A percentile compares a stretch with the other conserved stretches of the same genome.
phyloP scores from a whole-genome alignment of 2,797 vertebrate species.

The Mustela erminea region DNA sequence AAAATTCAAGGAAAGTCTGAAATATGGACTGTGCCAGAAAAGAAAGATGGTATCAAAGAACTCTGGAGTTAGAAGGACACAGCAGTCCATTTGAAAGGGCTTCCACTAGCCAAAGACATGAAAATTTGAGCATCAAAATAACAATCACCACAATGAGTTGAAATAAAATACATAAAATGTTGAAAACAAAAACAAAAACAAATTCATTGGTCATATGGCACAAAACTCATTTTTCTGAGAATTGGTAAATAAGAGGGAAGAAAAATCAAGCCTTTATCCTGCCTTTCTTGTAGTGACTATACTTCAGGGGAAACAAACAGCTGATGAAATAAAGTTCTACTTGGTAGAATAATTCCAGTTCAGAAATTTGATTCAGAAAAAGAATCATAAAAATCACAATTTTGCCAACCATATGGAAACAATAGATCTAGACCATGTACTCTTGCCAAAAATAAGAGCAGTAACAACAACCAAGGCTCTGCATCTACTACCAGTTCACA shows the following conservation, averaged over 20 bases:
- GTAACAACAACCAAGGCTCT: not conserved
- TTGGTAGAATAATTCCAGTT: conserved; percentile 25
- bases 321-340: conserved; percentile 30
- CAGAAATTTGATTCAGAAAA: conserved; percentile 1
- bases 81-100: not conserved
- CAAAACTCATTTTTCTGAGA: conserved; percentile 20
- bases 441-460: not conserved
- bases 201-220: not conserved
- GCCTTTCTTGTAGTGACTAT: not conserved
- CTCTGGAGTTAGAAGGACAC: not conserved
- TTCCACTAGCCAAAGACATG: not conserved
- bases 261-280: not conserved
- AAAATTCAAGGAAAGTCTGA: conserved; percentile 14
- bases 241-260: not conserved
- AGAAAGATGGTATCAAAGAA: conserved; percentile 18
- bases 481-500: not conserved
- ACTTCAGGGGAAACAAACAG: not conserved
- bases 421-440: not conserved
- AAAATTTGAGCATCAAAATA: not conserved
- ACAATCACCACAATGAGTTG: not conserved
- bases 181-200: conserved; percentile 1
- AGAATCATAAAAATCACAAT: conserved; percentile 11
- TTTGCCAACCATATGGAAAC: not conserved
- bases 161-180: conserved; percentile 21
- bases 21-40: not conserved